Conservation (phyloP, 2,888 invertebrate species). For the Anthoptus insignis region DNA sequence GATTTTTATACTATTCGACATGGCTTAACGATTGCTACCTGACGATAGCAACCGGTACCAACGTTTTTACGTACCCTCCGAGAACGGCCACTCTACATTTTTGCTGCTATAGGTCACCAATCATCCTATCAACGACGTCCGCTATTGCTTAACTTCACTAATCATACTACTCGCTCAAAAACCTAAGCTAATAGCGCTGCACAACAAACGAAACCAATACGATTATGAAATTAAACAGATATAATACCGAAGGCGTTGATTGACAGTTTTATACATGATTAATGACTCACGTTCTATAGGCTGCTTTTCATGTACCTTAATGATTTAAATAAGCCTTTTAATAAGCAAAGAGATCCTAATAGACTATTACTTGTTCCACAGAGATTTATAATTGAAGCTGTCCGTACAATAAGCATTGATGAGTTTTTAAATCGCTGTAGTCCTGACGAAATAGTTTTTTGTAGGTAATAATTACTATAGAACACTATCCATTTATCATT, state of each 20-base stretch:
- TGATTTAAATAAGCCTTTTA: constrained; percentile 54
- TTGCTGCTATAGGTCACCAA: too few relatives aligned
- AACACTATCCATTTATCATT: neutral
- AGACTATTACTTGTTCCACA: constrained; percentile 44
- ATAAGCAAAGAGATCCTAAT: constrained; percentile 50
- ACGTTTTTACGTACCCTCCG: too few relatives aligned
- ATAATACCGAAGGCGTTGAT: constrained; percentile 58
- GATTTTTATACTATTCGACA: too few relatives aligned
- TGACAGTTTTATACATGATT: constrained; percentile 78
- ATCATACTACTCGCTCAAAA: too few relatives aligned
- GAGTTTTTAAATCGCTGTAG: constrained; percentile 14
- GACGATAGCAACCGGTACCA: too few relatives aligned
- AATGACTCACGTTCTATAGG: constrained; percentile 61
- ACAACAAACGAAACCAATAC: constrained; percentile 11
- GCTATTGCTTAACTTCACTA: too few relatives aligned
- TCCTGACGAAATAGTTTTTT: constrained; percentile 15
- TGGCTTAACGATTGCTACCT: too few relatives aligned
- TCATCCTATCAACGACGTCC: too few relatives aligned
- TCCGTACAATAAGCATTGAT: constrained; percentile 24
- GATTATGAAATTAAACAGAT: constrained; percentile 37
- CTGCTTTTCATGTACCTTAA: constrained; percentile 53
- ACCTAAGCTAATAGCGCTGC: too few relatives aligned
- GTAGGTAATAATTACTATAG: neutral
- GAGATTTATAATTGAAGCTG: constrained; percentile 37
- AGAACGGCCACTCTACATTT: too few relatives aligned